phyloP scores from a whole-genome alignment of 2,888 invertebrate species.

The Microctonus aethiopoides region DNA sequence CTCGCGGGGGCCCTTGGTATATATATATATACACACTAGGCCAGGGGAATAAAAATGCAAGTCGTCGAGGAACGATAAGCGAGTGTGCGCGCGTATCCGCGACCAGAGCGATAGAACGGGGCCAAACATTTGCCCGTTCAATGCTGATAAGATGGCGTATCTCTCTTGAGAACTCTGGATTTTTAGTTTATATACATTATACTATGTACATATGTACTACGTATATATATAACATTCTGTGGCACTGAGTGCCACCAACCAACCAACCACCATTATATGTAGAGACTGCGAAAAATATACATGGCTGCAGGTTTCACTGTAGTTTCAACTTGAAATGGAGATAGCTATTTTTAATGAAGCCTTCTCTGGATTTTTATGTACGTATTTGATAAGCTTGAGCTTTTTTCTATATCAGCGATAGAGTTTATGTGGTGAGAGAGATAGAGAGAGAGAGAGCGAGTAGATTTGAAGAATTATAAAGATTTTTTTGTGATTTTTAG shows the following conservation, averaged over 20 bases:
- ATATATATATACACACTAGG: neutral
- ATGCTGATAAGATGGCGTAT: slow-evolving; percentile 60
- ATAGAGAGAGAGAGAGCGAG: no score
- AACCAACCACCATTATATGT: slow-evolving; percentile 2
- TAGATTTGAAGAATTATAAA: no score
- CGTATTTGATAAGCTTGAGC: no score
- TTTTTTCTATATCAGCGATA: no score
- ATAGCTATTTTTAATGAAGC: slow-evolving; percentile 63
- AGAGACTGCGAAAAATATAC: slow-evolving; percentile 21
- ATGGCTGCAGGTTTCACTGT: slow-evolving; percentile 15
- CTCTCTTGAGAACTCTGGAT: slow-evolving; percentile 56
- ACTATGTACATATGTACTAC: no score
- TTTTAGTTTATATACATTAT: slow-evolving; percentile 24
- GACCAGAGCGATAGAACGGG: slow-evolving; percentile 51
- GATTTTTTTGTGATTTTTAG: no score
- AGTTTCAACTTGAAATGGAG: slow-evolving; percentile 42
- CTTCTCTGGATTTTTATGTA: slow-evolving; percentile 36
- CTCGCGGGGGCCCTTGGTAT: slow-evolving; percentile 16
- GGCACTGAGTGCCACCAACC: slow-evolving; percentile 22
- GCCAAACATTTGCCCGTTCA: slow-evolving; percentile 57
- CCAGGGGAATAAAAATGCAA: slow-evolving; percentile 31
- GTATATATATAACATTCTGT: no score
- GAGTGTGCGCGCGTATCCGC: neutral
- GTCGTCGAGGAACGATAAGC: slow-evolving; percentile 32
- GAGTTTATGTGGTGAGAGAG: no score